Evolutionary conservation across 2,113 vertebrate genomes (phyloP), one percentile per base, ranked within the genome.

Genomic region (Chloroceryle aenea): DNA sequence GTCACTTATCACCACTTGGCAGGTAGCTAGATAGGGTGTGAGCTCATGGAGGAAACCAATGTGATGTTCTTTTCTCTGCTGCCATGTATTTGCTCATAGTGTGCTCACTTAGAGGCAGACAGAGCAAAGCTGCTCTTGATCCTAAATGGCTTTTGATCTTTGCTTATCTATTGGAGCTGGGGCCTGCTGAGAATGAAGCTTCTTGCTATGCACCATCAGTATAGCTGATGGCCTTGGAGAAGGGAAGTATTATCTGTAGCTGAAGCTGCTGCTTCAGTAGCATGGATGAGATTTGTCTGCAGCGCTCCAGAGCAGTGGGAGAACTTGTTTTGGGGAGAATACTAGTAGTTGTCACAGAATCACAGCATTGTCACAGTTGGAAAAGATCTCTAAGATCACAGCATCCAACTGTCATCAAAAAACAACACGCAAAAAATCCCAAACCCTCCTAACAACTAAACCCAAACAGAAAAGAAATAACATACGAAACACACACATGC

Each of bases 81-180:
- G 63, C 34, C 6, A 2, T 2, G 1, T 38, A 19, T 26, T 69
- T 0, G 0, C 34, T 79, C 16, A 3, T 38, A 14, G 5, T 52
- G 13, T 45, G 36, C 32, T 91, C 18, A 7, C 32, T 29, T 40
- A 25, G 23, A 55, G 15, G 26, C 63, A 64, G 38, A 19, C 16
- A 59, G 34, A 79, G 10, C 17, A 43, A 68, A 85, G 20, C 36
- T 61, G 8, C 5, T 86, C 26, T 83, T 58, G 14, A 52, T 30
- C 21, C 45, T 73, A 7, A 58, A 2, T 61, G 43, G 27, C 21
- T 42, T 79, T 34, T 64, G 38, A 40, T 85, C 55, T 74, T 77
- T 81, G 56, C 67, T 85, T 50, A 26, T 22, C 10, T 79, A 38
- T 11, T 34, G 42, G 34, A 79, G 52, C 47, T 87, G 52, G 18